A percentile compares a stretch with the other conserved stretches of the same genome.
These are phyloP conservation scores for Acomys russatus DNA, from an alignment of 2,797 vertebrate genomes.

Conservation along the genomic window DNA sequence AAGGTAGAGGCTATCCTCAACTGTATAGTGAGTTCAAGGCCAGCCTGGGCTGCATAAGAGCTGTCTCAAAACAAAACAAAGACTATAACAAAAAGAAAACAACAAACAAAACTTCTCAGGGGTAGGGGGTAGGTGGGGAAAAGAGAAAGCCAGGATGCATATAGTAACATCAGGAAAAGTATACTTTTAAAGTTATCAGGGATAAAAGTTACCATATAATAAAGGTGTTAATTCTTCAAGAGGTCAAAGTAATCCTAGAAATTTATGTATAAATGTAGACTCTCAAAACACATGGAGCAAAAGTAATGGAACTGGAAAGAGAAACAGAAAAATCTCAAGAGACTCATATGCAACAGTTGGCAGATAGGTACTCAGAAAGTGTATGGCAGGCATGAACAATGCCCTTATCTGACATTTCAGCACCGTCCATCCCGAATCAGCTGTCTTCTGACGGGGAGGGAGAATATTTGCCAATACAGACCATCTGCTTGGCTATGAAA, in stretches of 20 bases:
- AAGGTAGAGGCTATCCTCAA: neutral
- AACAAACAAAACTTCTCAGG: neutral
- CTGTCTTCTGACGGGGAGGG: neutral
- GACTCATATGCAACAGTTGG: neutral
- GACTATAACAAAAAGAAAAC: neutral
- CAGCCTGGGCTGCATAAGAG: neutral
- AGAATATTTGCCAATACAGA: slow-evolving; percentile 40
- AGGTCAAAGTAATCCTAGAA: slow-evolving; percentile 13
- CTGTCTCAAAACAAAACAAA: neutral
- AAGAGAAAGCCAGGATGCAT: neutral
- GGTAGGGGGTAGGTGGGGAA: neutral
- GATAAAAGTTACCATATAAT: neutral
- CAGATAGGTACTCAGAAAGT: neutral
- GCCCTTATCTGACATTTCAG: neutral
- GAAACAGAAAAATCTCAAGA: slow-evolving; percentile 5
- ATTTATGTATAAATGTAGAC: neutral
- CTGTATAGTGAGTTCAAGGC: neutral
- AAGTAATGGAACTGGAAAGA: neutral
- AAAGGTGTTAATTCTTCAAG: slow-evolving; percentile 11
- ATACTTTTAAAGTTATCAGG: neutral
- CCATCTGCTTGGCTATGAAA: slow-evolving; percentile 28
- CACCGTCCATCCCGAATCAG: neutral
- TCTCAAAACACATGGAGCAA: neutral
- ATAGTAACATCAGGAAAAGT: neutral
- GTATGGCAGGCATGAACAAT: neutral